Conservation (phyloP, 2,888 invertebrate genomes). For the Hyles lineata region DNA sequence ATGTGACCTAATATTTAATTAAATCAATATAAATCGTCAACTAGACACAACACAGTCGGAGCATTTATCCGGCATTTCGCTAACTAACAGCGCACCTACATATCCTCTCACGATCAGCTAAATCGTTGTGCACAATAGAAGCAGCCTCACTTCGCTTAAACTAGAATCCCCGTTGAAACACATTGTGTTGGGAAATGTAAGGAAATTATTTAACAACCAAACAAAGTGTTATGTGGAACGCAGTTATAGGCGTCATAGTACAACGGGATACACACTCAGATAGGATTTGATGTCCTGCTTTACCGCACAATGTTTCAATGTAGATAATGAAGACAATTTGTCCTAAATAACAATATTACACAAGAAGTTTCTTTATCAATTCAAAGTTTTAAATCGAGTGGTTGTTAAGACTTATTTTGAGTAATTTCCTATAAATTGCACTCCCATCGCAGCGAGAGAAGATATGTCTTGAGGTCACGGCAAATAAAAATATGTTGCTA, state of each 20-base stretch:
- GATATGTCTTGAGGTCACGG: too few species aligned
- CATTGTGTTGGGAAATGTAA: slow-evolving; percentile 44
- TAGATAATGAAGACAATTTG: too few species aligned
- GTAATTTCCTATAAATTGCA: too few species aligned
- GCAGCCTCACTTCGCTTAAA: slow-evolving; percentile 51
- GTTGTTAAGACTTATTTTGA: too few species aligned
- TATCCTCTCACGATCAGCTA: slow-evolving; percentile 73
- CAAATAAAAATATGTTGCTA: too few species aligned
- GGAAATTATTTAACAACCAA: slow-evolving; percentile 28
- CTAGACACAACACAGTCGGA: not conserved
- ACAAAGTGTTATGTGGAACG: not conserved
- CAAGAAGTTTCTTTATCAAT: too few species aligned
- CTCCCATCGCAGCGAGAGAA: too few species aligned
- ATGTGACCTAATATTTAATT: not conserved
- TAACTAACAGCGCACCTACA: slow-evolving; percentile 27
- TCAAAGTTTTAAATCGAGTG: too few species aligned
- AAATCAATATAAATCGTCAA: not conserved
- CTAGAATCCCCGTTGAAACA: slow-evolving; percentile 54
- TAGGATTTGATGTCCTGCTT: not conserved
- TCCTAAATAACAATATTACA: too few species aligned
- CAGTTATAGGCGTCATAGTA: not conserved
- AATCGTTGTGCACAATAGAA: slow-evolving; percentile 67
- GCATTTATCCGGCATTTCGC: slow-evolving; percentile 19
- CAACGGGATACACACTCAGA: not conserved
- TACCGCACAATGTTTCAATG: not conserved